These are phyloP conservation scores for Gallirallus australis DNA, from an alignment of 2,797 vertebrate species.

Conservation along the genomic window DNA sequence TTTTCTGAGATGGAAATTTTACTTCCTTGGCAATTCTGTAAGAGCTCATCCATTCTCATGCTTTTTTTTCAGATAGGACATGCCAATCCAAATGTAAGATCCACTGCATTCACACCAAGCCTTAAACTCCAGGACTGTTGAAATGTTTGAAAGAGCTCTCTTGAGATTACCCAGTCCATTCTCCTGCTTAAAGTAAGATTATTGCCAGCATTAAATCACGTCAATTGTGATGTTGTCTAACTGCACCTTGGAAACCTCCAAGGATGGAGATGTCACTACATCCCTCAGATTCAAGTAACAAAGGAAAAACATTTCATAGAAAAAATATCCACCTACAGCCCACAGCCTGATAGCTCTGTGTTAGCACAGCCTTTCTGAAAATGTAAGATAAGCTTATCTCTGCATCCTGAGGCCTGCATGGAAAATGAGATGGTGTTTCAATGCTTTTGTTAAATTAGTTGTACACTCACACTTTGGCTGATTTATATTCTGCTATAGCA, in stretches of 20 bases:
- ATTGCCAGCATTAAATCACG: background rate
- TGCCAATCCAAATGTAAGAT: background rate
- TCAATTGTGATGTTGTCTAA: background rate
- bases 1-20: background rate
- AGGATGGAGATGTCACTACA: background rate
- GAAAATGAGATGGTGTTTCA: background rate
- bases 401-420: background rate
- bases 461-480: background rate
- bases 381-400: fast-evolving
- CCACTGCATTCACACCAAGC: background rate
- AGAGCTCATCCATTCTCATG: background rate
- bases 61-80: background rate
- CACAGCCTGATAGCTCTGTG: background rate
- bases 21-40: background rate
- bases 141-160: background rate
- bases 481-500: background rate
- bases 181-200: background rate
- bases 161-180: background rate
- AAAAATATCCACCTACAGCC: background rate
- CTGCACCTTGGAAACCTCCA: background rate
- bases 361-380: background rate
- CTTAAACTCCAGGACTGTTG: background rate
- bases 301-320: background rate
- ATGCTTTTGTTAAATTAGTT: background rate
- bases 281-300: background rate